These are phyloP conservation scores for Lepilemur ruficaudatus DNA, from an alignment of 2,797 vertebrate genomes.

Conservation along the genomic window DNA sequence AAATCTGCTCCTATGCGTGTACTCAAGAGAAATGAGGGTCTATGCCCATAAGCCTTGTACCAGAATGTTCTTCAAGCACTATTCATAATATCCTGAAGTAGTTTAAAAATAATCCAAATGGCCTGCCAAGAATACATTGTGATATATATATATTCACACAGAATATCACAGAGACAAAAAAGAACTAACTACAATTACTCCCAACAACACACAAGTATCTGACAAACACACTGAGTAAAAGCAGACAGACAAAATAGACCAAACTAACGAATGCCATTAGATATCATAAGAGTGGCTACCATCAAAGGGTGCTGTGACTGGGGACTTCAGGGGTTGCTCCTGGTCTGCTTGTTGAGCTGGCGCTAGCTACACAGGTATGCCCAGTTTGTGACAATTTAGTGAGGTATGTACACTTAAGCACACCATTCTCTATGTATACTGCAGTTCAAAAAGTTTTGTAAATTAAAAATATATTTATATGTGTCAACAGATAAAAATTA, in stretches of 20 bases:
- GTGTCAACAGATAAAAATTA: not conserved
- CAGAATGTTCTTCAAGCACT: not conserved
- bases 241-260: not conserved
- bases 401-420: not conserved
- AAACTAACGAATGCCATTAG: not conserved
- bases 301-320: too few species aligned
- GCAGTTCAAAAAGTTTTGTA: not conserved
- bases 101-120: not conserved
- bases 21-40: not conserved
- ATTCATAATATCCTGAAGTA: not conserved
- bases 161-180: not conserved
- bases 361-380: not conserved
- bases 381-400: not conserved
- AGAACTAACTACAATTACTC: not conserved
- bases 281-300: not conserved
- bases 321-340: not conserved
- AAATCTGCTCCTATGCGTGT: not conserved
- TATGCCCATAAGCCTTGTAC: not conserved
- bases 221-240: not conserved
- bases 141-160: not conserved
- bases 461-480: slow-evolving; percentile 9
- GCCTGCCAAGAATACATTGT: not conserved
- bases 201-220: not conserved
- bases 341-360: not conserved
- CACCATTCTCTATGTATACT: not conserved